These are phyloP conservation scores for Phrynocephalus guinanensis DNA, from an alignment of 2,797 vertebrate species.

Conservation along the genomic window DNA sequence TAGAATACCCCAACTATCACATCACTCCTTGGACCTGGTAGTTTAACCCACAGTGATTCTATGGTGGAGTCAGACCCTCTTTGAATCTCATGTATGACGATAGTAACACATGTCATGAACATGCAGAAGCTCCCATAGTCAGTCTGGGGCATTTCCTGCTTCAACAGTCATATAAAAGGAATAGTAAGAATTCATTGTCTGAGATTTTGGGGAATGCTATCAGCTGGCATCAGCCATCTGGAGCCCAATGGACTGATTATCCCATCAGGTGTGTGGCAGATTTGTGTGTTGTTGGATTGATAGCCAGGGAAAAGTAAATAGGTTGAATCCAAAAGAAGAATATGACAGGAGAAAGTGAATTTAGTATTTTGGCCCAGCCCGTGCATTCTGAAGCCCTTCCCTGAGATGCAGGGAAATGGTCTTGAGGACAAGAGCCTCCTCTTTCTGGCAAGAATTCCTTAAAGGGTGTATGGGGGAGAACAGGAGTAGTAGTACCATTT, in stretches of 20 bases:
- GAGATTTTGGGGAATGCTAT: not conserved
- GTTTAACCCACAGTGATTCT: no score
- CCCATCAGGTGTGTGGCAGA: not conserved
- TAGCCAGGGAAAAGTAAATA: not conserved
- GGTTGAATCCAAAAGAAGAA: not conserved
- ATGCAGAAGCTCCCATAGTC: not conserved
- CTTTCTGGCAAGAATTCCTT: not conserved
- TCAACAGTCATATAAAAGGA: not conserved
- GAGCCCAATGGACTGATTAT: not conserved
- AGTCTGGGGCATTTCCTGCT: not conserved
- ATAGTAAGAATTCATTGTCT: not conserved
- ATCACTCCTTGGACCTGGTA: no score
- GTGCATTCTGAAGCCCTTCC: no score
- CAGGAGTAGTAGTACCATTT: no score
- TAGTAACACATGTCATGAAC: not conserved
- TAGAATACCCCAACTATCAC: no score
- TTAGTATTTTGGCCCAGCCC: no score
- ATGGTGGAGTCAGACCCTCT: no score
- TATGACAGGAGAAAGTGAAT: not conserved
- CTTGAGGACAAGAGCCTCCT: not conserved
- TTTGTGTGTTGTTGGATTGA: not conserved
- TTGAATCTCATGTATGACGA: not conserved
- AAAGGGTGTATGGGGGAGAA: no score
- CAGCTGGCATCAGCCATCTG: not conserved
- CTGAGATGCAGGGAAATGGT: not conserved